A percentile compares a stretch with the other conserved stretches of the same genome.
Evolutionary conservation across 2,113 vertebrate species (phyloP).

Genomic region (Leiothrix lutea): DNA sequence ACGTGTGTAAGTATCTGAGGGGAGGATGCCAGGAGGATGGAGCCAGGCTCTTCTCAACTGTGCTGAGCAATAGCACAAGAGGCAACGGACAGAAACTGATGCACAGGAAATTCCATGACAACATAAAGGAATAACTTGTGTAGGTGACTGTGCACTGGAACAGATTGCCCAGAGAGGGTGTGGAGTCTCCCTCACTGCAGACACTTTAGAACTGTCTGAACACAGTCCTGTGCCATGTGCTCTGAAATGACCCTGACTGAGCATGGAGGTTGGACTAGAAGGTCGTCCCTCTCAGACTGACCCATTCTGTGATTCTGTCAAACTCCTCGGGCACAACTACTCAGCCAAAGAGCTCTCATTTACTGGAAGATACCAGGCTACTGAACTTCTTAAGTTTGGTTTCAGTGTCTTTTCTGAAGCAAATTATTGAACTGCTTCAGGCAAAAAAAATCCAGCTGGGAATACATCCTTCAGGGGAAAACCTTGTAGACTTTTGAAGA

Average conservation of each 20-base stretch:
- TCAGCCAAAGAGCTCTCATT: rapidly evolving
- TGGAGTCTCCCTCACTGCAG: neutral
- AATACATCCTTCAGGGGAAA: neutral
- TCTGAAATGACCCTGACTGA: neutral
- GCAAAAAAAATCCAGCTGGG: neutral
- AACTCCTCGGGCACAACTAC: neutral
- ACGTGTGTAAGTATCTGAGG: neutral
- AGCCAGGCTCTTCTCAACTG: neutral
- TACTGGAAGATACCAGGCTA: neutral
- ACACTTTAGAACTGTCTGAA: rapidly evolving
- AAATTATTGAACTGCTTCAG: neutral
- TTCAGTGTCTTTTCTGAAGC: neutral
- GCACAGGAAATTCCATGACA: neutral
- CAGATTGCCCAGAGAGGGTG: too few species aligned
- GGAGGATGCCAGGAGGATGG: neutral
- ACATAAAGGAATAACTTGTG: too few species aligned
- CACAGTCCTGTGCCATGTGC: neutral
- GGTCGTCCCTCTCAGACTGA: neutral
- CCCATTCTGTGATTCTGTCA: neutral
- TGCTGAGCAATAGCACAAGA: neutral
- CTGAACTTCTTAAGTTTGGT: neutral
- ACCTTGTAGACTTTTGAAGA: neutral
- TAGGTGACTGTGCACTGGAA: neutral
- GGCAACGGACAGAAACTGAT: neutral
- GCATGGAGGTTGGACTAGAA: neutral